phyloP scores from a whole-genome alignment of 2,888 invertebrate species.

The Callinectes sapidus region DNA sequence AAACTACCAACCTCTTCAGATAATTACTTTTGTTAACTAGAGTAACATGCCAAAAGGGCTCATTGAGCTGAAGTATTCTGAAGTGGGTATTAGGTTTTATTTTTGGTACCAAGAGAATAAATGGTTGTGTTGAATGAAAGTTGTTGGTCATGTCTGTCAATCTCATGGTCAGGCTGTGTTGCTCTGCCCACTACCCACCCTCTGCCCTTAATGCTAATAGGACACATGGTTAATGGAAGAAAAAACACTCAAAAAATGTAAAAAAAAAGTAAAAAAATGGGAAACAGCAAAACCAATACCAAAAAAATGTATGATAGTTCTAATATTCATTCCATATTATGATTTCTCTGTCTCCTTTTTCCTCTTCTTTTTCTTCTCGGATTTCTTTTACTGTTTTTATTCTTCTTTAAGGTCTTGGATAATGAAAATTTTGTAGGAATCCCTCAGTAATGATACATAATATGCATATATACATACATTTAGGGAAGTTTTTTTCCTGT shows the following conservation, averaged over 20 bases:
- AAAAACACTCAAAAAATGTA: background rate
- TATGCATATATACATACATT: background rate
- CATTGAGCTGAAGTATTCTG: too few relatives aligned
- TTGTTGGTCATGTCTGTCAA: background rate
- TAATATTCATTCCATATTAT: constrained; percentile 20
- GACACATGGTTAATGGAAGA: background rate
- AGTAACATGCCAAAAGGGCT: too few relatives aligned
- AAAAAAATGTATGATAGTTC: background rate
- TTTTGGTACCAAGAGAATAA: too few relatives aligned
- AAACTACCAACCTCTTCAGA: too few relatives aligned
- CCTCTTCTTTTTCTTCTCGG: background rate
- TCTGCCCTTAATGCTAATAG: constrained; percentile 13
- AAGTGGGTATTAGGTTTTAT: too few relatives aligned
- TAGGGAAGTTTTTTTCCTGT: background rate
- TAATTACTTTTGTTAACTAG: too few relatives aligned
- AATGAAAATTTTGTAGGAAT: background rate
- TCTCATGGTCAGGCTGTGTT: background rate
- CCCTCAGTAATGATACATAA: background rate
- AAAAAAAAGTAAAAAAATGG: background rate
- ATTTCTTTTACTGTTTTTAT: background rate
- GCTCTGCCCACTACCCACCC: background rate
- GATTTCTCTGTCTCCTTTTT: background rate
- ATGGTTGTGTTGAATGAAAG: background rate
- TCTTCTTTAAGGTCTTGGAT: background rate
- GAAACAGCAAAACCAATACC: background rate